Conservation (phyloP, 2,888 invertebrate species). For the Nemapogon koenigi region DNA sequence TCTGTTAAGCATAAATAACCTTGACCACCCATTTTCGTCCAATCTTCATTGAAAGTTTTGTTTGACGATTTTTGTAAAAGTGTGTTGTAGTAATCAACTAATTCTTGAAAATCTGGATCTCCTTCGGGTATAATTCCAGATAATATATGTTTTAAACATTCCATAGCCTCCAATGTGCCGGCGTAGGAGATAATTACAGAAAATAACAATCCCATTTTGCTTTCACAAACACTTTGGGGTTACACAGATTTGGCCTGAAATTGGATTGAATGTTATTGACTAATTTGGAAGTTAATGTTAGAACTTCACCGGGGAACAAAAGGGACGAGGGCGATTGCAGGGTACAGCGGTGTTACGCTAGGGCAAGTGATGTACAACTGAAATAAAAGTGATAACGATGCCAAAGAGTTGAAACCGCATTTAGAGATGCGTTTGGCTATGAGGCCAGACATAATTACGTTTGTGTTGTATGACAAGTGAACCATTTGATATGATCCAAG, state of each 20-base stretch:
- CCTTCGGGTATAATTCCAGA: constrained; percentile 46
- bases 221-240: constrained; percentile 18
- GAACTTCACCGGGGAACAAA: constrained; percentile 22
- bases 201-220: constrained; percentile 73
- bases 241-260: constrained; percentile 11
- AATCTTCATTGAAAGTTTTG: constrained; percentile 29
- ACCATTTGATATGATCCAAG: constrained; percentile 2
- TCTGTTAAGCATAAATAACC: constrained; percentile 49
- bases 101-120: constrained; percentile 43
- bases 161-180: constrained; percentile 73
- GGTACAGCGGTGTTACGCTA: constrained; percentile 50
- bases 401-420: constrained; percentile 57
- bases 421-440: constrained; percentile 57
- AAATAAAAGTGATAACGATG: constrained; percentile 59
- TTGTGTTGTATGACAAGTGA: constrained; percentile 18
- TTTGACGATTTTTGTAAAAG: constrained; percentile 38
- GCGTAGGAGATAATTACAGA: constrained; percentile 78
- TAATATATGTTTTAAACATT: constrained; percentile 59
- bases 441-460: constrained; percentile 36
- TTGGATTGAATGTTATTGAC: constrained; percentile 2
- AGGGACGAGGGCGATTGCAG: constrained; percentile 34
- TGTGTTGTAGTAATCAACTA: constrained; percentile 43
- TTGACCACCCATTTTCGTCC: constrained; percentile 44
- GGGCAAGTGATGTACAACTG: constrained; percentile 62
- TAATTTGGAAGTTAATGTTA: too few species aligned